A percentile compares a stretch with the other conserved stretches of the same genome.
Conservation (phyloP, 2,113 vertebrate species). For the Lycocorax pyrrhopterus region DNA sequence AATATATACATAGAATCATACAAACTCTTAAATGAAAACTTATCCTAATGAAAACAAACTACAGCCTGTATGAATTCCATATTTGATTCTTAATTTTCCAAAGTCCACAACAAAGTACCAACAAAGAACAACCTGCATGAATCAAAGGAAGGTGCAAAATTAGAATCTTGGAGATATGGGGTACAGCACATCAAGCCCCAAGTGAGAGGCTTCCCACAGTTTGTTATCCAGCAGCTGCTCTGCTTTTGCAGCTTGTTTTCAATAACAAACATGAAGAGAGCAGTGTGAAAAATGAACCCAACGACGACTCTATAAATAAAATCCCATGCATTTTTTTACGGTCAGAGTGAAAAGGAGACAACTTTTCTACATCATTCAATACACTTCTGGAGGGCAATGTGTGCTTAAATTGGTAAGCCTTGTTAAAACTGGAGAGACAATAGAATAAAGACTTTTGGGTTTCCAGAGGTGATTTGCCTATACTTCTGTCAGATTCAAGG, state of each 20-base stretch:
- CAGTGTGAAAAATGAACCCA: background rate
- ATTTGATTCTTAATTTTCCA: background rate
- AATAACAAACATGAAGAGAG: background rate
- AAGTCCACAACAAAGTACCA: background rate
- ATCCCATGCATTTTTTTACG: background rate
- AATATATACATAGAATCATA: background rate
- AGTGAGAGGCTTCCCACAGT: background rate
- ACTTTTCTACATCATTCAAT: background rate
- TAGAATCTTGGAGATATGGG: background rate
- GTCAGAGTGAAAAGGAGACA: background rate
- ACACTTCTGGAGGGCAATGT: background rate
- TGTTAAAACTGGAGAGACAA: background rate
- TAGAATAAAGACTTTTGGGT: background rate
- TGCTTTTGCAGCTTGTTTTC: background rate
- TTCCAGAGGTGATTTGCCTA: background rate
- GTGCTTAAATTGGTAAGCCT: background rate
- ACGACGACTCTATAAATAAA: background rate
- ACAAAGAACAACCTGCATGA: background rate
- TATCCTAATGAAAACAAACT: background rate
- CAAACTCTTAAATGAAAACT: background rate
- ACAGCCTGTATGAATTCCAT: background rate
- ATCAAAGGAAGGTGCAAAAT: background rate
- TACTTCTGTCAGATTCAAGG: background rate
- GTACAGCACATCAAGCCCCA: background rate
- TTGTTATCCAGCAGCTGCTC: background rate